Conservation (phyloP, 2,797 vertebrate species). For the Valencia hispanica region DNA sequence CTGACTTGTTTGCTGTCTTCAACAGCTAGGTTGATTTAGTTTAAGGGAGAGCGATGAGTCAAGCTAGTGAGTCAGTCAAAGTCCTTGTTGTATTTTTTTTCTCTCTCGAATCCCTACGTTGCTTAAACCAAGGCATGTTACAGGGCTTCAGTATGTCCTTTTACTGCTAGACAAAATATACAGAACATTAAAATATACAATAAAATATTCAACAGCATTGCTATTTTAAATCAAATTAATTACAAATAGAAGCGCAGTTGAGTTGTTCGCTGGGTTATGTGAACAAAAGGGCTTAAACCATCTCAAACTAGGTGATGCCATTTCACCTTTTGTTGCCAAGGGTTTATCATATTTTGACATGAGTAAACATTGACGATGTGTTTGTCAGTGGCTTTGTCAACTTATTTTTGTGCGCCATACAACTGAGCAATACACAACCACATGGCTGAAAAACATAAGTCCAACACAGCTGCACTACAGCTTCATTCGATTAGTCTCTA, state of each 20-base stretch:
- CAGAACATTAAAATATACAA: too few relatives aligned
- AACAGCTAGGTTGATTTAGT: conserved; percentile 2
- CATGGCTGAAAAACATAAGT: background rate
- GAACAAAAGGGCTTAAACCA: conserved; percentile 22
- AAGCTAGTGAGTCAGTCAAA: conserved; percentile 17
- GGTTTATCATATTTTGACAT: background rate
- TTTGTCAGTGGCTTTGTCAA: background rate
- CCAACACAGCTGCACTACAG: background rate
- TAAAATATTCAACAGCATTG: too few relatives aligned
- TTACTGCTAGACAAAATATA: background rate
- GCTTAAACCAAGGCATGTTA: background rate
- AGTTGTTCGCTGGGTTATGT: conserved; percentile 18
- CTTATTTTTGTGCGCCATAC: background rate
- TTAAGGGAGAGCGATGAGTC: conserved; percentile 29
- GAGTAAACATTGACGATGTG: too few relatives aligned
- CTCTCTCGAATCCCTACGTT: background rate
- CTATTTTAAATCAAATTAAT: background rate
- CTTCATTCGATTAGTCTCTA: background rate
- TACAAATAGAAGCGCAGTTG: conserved; percentile 16
- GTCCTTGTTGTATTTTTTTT: conserved; percentile 1
- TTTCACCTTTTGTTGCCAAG: background rate
- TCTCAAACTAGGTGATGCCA: conserved; percentile 18
- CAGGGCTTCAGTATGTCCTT: conserved; percentile 8
- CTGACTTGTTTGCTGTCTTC: background rate
- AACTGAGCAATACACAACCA: background rate